These are phyloP conservation scores for Pteria penguin DNA, from an alignment of 2,888 invertebrate genomes.

Conservation along the genomic window DNA sequence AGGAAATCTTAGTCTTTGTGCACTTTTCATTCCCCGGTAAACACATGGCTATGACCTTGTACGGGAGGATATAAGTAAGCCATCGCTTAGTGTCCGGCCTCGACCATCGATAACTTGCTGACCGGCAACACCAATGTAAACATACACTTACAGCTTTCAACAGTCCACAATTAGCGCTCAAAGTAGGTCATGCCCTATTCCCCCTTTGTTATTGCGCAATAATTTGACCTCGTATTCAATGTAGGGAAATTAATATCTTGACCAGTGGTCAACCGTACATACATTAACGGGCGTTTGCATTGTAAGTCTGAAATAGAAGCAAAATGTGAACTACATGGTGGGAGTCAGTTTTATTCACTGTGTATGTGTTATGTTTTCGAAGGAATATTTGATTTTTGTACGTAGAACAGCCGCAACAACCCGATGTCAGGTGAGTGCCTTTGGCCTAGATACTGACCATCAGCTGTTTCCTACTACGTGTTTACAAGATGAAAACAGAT, in stretches of 20 bases:
- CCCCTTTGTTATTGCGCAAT: neutral
- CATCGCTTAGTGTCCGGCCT: no score
- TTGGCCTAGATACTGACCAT: neutral
- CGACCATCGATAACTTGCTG: no score
- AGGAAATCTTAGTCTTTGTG: no score
- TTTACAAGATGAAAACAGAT: no score
- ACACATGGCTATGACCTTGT: no score
- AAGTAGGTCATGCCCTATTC: neutral
- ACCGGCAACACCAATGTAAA: neutral
- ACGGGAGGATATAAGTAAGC: no score
- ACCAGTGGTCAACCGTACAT: slow-evolving; percentile 6
- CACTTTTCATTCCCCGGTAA: no score
- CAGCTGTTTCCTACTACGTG: neutral
- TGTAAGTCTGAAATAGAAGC: neutral
- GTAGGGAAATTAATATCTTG: neutral
- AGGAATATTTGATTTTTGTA: neutral
- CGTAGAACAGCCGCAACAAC: neutral
- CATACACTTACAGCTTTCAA: no score
- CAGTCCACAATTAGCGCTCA: neutral
- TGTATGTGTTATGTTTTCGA: neutral
- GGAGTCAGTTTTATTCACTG: neutral
- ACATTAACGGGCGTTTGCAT: neutral
- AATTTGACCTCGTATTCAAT: neutral
- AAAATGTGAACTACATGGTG: neutral
- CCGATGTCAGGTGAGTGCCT: neutral